Evolutionary conservation across 2,888 invertebrate species (phyloP).

Genomic region (Dromius quadrimaculatus): DNA sequence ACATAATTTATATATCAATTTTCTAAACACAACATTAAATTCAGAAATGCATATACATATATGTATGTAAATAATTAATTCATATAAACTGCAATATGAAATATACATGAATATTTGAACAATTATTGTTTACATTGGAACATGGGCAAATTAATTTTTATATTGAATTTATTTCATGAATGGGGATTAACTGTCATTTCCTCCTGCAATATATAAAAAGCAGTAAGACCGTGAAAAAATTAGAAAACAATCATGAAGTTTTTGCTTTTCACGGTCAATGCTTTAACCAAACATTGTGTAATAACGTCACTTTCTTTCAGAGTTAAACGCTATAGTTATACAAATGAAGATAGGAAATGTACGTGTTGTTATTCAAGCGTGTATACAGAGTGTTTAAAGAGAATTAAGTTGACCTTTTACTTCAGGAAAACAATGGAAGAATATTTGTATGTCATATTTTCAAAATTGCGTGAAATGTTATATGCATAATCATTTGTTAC

Average conservation of each 20-base stretch:
- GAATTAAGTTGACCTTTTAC: constrained; percentile 12
- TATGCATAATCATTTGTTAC: constrained; percentile 11
- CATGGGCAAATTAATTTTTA: too few species aligned
- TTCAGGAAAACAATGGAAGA: constrained; percentile 10
- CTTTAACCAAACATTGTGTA: constrained; percentile 41
- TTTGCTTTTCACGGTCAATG: constrained; percentile 41
- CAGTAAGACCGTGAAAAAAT: constrained; percentile 41
- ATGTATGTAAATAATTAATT: not conserved
- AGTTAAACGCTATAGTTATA: constrained; percentile 30
- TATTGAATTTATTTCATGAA: too few species aligned
- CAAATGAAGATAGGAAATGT: constrained; percentile 37
- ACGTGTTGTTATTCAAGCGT: not conserved
- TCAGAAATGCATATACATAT: not conserved
- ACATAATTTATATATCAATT: constrained; percentile 4
- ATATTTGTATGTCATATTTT: constrained; percentile 17
- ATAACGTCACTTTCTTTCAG: constrained; percentile 30
- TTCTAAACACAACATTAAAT: not conserved
- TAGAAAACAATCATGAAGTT: constrained; percentile 41
- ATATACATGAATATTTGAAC: not conserved
- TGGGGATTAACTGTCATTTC: too few species aligned
- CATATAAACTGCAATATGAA: not conserved
- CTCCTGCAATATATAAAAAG: too few species aligned
- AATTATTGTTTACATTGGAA: constrained; percentile 1
- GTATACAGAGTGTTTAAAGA: constrained; percentile 3
- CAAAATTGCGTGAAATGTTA: constrained; percentile 33